Conservation (phyloP, 2,797 vertebrate genomes). For the Hozukius guyotensis region DNA sequence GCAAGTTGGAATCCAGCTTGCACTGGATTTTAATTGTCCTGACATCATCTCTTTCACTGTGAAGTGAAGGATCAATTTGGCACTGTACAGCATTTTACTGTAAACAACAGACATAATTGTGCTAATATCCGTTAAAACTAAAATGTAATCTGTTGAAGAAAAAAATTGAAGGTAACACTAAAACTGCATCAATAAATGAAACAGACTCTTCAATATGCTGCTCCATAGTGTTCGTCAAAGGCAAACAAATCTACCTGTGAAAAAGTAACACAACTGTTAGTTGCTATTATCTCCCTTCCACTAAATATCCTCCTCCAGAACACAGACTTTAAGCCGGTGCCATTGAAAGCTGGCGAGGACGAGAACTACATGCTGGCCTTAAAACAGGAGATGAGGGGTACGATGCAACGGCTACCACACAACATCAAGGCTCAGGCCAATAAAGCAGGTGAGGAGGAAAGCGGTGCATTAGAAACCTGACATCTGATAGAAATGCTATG, state of each 20-base stretch:
- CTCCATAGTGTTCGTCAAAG: background rate
- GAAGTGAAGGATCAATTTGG: background rate
- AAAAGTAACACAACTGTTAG: background rate
- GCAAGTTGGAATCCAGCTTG: background rate
- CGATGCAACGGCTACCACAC: conserved; percentile 87
- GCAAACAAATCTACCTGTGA: background rate
- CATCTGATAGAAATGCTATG: conserved; percentile 14
- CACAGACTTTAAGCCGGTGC: conserved; percentile 89
- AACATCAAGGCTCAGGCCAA: conserved; percentile 80
- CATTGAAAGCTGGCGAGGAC: conserved; percentile 87
- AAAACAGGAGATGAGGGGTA: conserved; percentile 91
- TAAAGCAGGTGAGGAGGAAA: conserved; percentile 79
- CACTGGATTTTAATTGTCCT: background rate
- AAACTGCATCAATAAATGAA: background rate
- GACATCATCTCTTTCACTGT: background rate
- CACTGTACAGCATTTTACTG: background rate
- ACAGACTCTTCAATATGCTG: background rate
- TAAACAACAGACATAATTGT: background rate
- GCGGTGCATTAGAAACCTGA: conserved; percentile 44
- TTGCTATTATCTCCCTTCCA: background rate
- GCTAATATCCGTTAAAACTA: background rate
- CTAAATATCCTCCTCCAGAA: conserved; percentile 59
- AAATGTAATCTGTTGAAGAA: background rate
- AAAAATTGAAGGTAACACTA: background rate
- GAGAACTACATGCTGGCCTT: conserved; percentile 92